Percentiles rank a stretch among this genome's conserved stretches.
These are phyloP conservation scores for Subanguina moxae DNA, from an alignment of 1,140 invertebrate genomes.

Conservation along the genomic window DNA sequence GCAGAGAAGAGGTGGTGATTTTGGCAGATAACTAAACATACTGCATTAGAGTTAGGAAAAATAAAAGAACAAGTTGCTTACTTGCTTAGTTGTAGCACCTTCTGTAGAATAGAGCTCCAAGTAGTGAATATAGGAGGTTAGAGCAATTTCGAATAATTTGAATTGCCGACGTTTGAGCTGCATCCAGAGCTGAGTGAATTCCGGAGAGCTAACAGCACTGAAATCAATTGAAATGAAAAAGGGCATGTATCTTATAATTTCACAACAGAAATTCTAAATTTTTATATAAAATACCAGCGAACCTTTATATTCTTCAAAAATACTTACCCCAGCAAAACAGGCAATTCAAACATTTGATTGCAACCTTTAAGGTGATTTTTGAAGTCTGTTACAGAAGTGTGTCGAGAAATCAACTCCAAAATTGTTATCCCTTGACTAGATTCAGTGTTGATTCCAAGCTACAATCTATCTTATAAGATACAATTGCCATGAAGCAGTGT, in stretches of 20 bases:
- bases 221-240: slow-evolving; percentile 11
- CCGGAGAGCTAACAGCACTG: slow-evolving; percentile 13
- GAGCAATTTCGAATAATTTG: slow-evolving; percentile 27
- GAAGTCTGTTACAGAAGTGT: slow-evolving; percentile 9
- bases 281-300: too few species aligned
- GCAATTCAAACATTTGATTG: slow-evolving; percentile 6
- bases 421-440: slow-evolving; percentile 4
- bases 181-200: slow-evolving; percentile 20
- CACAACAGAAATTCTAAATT: too few species aligned
- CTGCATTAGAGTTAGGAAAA: not conserved
- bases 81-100: not conserved
- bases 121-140: slow-evolving; percentile 20
- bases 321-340: slow-evolving; percentile 7
- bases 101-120: not conserved
- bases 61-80: not conserved
- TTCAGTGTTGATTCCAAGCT: slow-evolving; percentile 20
- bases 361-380: not conserved
- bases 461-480: slow-evolving; percentile 13
- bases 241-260: too few species aligned
- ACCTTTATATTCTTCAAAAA: too few species aligned
- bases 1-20: too few species aligned
- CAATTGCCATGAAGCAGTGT: too few species aligned
- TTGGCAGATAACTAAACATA: not conserved
- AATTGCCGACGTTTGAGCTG: slow-evolving; percentile 30
- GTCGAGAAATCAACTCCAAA: too few species aligned